Percentiles rank a stretch among this genome's conserved stretches.
Conservation (phyloP, 2,888 invertebrate genomes). For the Rugalucina vietnamica region DNA sequence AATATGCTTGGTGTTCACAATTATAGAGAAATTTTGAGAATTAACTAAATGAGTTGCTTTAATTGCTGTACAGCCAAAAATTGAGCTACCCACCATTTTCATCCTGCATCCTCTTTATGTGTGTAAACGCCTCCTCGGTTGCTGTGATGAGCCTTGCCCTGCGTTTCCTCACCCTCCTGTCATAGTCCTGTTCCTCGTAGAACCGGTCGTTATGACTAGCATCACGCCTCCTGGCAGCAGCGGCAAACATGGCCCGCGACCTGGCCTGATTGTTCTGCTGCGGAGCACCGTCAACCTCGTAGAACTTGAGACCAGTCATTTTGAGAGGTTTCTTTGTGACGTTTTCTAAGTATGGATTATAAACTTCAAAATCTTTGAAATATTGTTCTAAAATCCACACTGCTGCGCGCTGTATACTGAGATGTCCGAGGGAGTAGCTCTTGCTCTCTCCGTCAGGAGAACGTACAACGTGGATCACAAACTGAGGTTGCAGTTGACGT, state of each 20-base stretch:
- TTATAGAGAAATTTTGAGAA: too few relatives aligned
- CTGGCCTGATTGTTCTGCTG: conserved; percentile 74
- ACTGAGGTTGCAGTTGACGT: conserved; percentile 95
- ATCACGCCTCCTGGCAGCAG: conserved; percentile 93
- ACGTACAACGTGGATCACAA: conserved; percentile 89
- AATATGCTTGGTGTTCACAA: too few relatives aligned
- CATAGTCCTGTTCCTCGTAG: conserved; percentile 99
- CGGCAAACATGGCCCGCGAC: conserved; percentile 85
- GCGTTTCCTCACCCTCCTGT: conserved; percentile 95
- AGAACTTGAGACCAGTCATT: conserved; percentile 90
- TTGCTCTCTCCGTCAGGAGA: conserved; percentile 97
- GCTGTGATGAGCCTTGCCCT: conserved; percentile 95
- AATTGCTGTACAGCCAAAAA: too few relatives aligned
- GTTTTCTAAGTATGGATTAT: conserved; percentile 92
- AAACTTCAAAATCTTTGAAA: conserved; percentile 97
- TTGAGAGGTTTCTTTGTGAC: conserved; percentile 76
- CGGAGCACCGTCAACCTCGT: conserved; percentile 93
- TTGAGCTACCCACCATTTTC: conserved; percentile 85
- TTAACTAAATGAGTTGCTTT: too few relatives aligned
- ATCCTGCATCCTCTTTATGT: conserved; percentile 92
- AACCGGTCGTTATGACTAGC: conserved; percentile 97
- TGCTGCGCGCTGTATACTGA: conserved; percentile 97
- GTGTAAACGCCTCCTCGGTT: conserved; percentile 99
- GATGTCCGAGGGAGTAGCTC: conserved; percentile 88
- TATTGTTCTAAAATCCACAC: conserved; percentile 97